Conservation (phyloP, 2,888 invertebrate genomes). For the Aethes cnicana region DNA sequence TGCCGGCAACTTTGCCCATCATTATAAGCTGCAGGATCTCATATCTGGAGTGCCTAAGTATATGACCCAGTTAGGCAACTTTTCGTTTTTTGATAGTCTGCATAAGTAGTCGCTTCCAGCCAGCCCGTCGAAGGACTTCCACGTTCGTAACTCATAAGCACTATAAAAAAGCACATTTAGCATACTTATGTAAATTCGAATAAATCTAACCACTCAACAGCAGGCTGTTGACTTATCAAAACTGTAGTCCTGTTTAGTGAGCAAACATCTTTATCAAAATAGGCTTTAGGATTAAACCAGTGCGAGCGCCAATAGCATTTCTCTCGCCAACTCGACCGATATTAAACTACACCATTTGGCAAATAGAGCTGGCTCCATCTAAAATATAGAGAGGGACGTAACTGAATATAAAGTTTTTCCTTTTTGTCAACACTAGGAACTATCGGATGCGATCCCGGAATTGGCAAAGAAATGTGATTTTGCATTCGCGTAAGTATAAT, state of each 20-base stretch:
- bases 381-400: constrained; percentile 50
- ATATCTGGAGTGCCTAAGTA: too few relatives aligned
- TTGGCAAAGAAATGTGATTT: constrained; percentile 57
- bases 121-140: too few relatives aligned
- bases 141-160: too few relatives aligned
- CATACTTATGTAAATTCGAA: too few relatives aligned
- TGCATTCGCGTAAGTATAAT: constrained; percentile 48
- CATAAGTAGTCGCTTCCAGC: too few relatives aligned
- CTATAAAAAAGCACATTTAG: too few relatives aligned
- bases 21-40: too few relatives aligned
- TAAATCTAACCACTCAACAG: background rate
- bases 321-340: constrained; percentile 59
- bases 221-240: background rate
- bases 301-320: constrained; percentile 56
- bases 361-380: constrained; percentile 51
- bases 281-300: constrained; percentile 4
- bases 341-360: constrained; percentile 75
- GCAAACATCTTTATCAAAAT: background rate
- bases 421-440: constrained; percentile 52
- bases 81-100: too few relatives aligned
- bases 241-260: background rate
- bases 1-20: too few relatives aligned
- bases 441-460: constrained; percentile 45
- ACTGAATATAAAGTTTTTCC: constrained; percentile 52
- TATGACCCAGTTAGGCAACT: too few relatives aligned